Conservation (phyloP, 2,797 vertebrate species). For the Pangasius djambal region DNA sequence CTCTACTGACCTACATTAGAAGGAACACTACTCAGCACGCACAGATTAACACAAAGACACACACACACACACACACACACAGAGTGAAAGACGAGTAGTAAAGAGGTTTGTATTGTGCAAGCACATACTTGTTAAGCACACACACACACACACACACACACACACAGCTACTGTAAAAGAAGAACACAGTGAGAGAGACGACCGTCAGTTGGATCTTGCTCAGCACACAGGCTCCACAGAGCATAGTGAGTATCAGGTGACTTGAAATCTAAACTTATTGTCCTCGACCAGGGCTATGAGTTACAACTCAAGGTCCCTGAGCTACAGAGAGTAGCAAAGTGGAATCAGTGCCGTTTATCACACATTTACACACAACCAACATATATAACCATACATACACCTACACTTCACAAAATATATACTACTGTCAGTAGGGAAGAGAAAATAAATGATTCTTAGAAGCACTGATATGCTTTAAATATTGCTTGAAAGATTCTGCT, state of each 20-base stretch:
- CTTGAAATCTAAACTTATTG: constrained; percentile 70
- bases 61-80: constrained; percentile 22
- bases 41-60: constrained; percentile 11
- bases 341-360: constrained; percentile 52
- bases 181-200: constrained; percentile 24
- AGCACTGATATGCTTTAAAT: neutral
- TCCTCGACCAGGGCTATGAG: constrained; percentile 67
- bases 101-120: constrained; percentile 39
- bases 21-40: constrained; percentile 50
- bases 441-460: neutral
- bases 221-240: constrained; percentile 64
- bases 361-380: constrained; percentile 12
- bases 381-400: neutral
- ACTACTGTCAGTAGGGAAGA: neutral
- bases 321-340: constrained; percentile 30
- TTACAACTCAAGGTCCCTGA: constrained; percentile 46
- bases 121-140: constrained; percentile 38
- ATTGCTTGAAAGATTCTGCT: no score
- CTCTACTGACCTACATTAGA: constrained; percentile 61
- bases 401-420: no score
- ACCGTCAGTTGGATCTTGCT: constrained; percentile 74
- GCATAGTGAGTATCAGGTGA: constrained; percentile 69
- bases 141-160: constrained; percentile 18
- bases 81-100: constrained; percentile 43
- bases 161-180: constrained; percentile 38